Percentiles rank a stretch among this genome's conserved stretches.
These are phyloP conservation scores for Heliconius congener DNA, from an alignment of 1,140 invertebrate genomes.

Conservation along the genomic window DNA sequence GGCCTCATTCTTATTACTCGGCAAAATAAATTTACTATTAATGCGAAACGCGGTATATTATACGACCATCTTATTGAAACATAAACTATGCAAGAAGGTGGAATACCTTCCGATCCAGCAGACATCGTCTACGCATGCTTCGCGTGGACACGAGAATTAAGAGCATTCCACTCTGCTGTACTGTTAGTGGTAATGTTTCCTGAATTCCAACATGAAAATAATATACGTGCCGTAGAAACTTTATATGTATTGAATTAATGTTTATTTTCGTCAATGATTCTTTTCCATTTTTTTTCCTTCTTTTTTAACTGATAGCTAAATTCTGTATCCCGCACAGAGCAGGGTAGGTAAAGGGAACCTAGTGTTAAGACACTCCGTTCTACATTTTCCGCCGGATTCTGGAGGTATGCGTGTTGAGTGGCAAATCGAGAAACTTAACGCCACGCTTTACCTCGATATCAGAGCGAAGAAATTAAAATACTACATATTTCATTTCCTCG, in stretches of 20 bases:
- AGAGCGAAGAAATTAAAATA: no score
- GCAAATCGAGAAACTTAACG: no score
- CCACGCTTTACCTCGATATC: no score
- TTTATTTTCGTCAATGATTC: neutral
- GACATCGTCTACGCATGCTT: neutral
- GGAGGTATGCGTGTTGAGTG: no score
- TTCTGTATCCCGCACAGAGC: no score
- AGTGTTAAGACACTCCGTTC: no score
- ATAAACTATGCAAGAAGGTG: constrained; percentile 11
- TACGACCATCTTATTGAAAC: neutral
- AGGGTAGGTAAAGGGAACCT: no score
- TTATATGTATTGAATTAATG: neutral
- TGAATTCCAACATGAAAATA: constrained; percentile 1
- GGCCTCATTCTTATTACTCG: no score
- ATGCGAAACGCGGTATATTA: neutral
- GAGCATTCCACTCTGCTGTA: neutral
- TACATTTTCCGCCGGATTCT: no score
- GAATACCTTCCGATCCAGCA: neutral
- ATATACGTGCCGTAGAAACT: neutral
- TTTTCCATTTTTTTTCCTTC: no score
- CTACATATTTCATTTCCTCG: no score
- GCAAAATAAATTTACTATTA: neutral
- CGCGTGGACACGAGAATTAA: neutral
- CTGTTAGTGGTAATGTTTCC: neutral
- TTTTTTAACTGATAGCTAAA: no score